phyloP scores from a whole-genome alignment of 1,140 invertebrate genomes.

The Anoplolepis gracilipes region DNA sequence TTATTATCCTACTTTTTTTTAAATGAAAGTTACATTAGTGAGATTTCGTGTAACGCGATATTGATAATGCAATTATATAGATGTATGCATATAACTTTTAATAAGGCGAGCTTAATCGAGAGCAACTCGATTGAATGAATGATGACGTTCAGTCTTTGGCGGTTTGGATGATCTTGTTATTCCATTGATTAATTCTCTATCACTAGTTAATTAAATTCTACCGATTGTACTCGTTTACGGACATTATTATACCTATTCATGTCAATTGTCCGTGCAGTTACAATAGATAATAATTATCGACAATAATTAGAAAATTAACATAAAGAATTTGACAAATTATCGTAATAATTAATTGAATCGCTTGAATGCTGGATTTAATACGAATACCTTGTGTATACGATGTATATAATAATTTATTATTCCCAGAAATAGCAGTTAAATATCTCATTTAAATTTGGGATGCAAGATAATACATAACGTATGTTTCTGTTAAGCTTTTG shows the following conservation, averaged over 20 bases:
- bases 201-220: constrained; percentile 42
- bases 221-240: constrained; percentile 38
- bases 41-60: not conserved
- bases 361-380: constrained; percentile 8
- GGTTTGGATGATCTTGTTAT: constrained; percentile 31
- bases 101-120: constrained; percentile 37
- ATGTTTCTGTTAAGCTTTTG: not conserved
- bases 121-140: not conserved
- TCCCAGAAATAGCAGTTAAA: not conserved
- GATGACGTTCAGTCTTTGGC: constrained; percentile 21
- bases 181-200: constrained; percentile 43
- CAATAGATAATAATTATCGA: constrained; percentile 28
- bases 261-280: constrained; percentile 16
- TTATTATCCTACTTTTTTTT: not conserved
- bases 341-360: constrained; percentile 4
- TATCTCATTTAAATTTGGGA: constrained; percentile 18
- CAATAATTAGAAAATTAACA: constrained; percentile 45
- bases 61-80: not conserved
- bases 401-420: constrained; percentile 9
- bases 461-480: constrained; percentile 3
- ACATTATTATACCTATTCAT: constrained; percentile 25
- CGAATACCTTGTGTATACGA: not conserved
- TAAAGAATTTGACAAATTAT: constrained; percentile 11
- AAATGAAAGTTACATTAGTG: not conserved
- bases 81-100: not conserved